Percentiles rank a stretch among this genome's conserved stretches.
Conservation (phyloP, 1,140 invertebrate genomes). For the Solenopsis fugax region DNA sequence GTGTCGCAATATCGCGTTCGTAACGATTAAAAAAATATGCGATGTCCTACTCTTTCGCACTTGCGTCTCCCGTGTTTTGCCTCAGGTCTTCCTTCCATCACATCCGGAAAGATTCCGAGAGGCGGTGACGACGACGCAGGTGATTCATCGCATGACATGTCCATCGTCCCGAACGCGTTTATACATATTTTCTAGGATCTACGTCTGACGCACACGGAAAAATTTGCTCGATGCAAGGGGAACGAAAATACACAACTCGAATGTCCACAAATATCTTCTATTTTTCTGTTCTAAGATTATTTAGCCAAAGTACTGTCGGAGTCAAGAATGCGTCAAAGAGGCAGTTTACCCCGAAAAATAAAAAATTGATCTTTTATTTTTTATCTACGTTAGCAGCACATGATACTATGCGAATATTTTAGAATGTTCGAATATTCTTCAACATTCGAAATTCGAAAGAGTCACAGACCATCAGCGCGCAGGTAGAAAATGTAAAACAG, state of each 20-base stretch:
- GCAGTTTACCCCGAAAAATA: background rate
- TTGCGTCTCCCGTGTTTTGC: background rate
- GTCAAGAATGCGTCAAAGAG: background rate
- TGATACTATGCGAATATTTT: too few species aligned
- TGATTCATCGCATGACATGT: slow-evolving; percentile 62
- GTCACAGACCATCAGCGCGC: too few species aligned
- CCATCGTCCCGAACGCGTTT: slow-evolving; percentile 9
- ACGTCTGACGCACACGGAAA: background rate
- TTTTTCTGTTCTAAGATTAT: slow-evolving; percentile 1
- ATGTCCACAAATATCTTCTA: slow-evolving; percentile 19
- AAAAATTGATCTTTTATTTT: background rate
- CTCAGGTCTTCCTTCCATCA: slow-evolving; percentile 8
- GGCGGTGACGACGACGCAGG: slow-evolving; percentile 14
- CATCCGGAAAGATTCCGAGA: slow-evolving; percentile 44
- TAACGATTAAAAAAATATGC: slow-evolving; percentile 13
- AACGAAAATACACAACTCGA: slow-evolving; percentile 6
- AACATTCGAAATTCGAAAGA: background rate
- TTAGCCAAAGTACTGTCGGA: background rate
- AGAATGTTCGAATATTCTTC: too few species aligned
- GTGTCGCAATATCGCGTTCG: slow-evolving; percentile 24
- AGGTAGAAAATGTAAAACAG: slow-evolving; percentile 11
- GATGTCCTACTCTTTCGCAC: background rate
- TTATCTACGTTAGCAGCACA: background rate
- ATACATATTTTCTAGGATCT: slow-evolving; percentile 41
- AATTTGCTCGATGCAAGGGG: background rate